Conservation (phyloP, 2,797 vertebrate species). For the Platalea minor region DNA sequence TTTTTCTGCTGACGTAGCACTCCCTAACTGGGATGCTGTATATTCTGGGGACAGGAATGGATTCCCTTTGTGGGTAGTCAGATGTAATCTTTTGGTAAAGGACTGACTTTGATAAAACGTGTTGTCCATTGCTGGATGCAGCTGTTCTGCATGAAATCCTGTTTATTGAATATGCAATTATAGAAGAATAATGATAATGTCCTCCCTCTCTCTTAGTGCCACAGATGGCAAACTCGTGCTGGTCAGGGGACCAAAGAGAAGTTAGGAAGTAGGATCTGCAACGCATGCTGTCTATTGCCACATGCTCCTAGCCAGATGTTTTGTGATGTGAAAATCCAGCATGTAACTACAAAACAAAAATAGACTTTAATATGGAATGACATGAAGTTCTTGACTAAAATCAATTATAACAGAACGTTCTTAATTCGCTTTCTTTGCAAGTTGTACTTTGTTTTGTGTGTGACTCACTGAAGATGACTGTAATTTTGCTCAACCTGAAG, state of each 20-base stretch:
- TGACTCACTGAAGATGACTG: slow-evolving; percentile 9
- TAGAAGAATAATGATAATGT: neutral
- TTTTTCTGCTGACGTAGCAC: neutral
- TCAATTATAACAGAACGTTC: neutral
- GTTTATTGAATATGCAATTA: neutral
- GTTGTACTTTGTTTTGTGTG: neutral
- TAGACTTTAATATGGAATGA: neutral
- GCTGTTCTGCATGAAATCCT: neutral
- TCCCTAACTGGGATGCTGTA: neutral
- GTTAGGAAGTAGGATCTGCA: neutral
- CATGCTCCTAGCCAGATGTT: neutral
- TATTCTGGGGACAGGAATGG: neutral
- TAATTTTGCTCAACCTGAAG: neutral
- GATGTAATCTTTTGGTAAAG: neutral
- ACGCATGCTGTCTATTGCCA: neutral
- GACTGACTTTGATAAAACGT: neutral
- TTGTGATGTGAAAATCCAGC: neutral
- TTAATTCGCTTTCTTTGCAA: neutral
- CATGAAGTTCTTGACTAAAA: neutral
- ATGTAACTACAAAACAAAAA: neutral
- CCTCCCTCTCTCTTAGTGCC: neutral
- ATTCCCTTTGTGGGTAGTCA: neutral
- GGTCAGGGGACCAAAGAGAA: neutral
- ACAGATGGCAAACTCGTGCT: neutral
- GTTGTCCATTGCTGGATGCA: neutral